Base-by-base conservation (phyloP, 2,888 invertebrate genomes). In the Tanytarsus gracilentus region DNA sequence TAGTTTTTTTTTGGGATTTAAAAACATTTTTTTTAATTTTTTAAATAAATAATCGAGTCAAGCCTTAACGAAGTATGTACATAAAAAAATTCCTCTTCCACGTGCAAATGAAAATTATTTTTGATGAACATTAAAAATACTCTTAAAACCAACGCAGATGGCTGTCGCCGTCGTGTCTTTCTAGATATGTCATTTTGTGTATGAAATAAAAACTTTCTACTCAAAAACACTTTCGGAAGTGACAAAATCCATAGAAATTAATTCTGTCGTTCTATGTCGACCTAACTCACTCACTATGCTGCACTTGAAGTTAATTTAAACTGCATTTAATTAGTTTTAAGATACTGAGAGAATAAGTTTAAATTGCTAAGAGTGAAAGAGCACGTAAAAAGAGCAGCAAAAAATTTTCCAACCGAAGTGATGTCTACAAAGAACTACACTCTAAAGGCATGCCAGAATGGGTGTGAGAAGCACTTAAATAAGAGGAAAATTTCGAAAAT, bases 291-390 rank as follows among this genome's bases (percentile, higher is more conserved):
- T 27, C 51, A 36, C 16, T 14, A n/a, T 14, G n/a, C 36, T 36
- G 16, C 18, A 52, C 21, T 11, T 51, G 52, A 52, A 33, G 52
- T 52, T 33, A 33, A 18, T 52, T 30, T 36, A 52, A 52, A 52
- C 27, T 52, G 52, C 52, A 52, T 36, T 49, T 52, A 52, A 52
- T 52, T 52, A 52, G 52, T 52, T 52, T 52, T 21, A 52, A 27
- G 16, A 33, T 23, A 30, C 30, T 33, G 52, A 3, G 14, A 16
- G 21, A 27, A 33, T 18, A 51, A 51, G 49, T 25, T 49, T 44
- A 18, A 14, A 21, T 4, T 44, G 21, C 16, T 36, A 36, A 36
- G 36, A 36, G 36, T 36, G 36, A 36, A 36, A 36, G 14, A 14
- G 14, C 14, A 14, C 4, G 14, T 14, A 7, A 16, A 36, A 36